Base-by-base conservation (phyloP, 2,797 vertebrate genomes). In the Eidolon dupreanum region DNA sequence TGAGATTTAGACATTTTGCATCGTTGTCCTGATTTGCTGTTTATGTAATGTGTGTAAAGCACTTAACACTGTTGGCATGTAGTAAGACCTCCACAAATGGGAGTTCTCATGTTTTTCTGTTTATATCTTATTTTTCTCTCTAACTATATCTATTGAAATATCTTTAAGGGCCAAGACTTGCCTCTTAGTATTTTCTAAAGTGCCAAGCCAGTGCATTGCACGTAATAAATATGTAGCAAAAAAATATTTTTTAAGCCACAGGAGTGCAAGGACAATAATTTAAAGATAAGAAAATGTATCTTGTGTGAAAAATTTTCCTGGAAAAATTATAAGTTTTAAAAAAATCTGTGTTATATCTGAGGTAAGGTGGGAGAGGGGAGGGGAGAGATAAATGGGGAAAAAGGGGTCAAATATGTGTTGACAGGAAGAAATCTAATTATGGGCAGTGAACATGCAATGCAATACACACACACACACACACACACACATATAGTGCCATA, bases 251-350 rank as follows among this genome's bases (percentile, higher is more conserved):
- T 77, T 66, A 81, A 88, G 86, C 22, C 28, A 95, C 19, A 66
- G 0, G n/a, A 88, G 43, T 61, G 3, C 11, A 89, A 90, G n/a
- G 65, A 51, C 24, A 94, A 59, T 53, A 53, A 66, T 87, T 93
- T 94, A 79, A 89, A 91, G 36, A 36, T 79, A 79, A 74, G 43
- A 81, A 33, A 71, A 22, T 71, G 4, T 17, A 41, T 82, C 20
- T 70, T 68, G 31, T 15, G 22, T 51, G 36, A 93, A 86, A 73
- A 65, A 9, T 81, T 89, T 53, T 6, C 74, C 55, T 55, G 22
- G 41, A 70, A 82, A 87, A 97, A 81, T 57, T 26, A 22, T 63
- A n/a, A 84, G 41, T 86, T 90, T 93, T 49, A 31, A 87, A 74
- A 74, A 43, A 49, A 49, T 49, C 15, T 49, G 15, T 49, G 15